phyloP scores from a whole-genome alignment of 2,888 invertebrate species.

The Nomada goodeniana region DNA sequence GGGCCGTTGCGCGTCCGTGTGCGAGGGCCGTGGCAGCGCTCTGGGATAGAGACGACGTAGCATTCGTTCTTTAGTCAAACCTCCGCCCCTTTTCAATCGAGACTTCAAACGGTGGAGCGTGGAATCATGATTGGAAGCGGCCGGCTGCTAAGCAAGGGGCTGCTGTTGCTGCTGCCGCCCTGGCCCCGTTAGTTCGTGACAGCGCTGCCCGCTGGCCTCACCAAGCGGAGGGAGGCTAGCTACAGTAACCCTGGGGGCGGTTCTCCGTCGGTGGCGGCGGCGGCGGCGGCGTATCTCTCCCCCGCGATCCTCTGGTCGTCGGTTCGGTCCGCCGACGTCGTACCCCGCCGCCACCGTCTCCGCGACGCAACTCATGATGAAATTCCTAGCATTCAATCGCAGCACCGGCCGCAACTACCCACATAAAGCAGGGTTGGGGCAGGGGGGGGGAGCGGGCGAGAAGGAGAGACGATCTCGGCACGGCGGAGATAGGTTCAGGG shows the following conservation, averaged over 20 bases:
- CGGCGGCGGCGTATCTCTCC: conserved; percentile 36
- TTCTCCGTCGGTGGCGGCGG: conserved; percentile 68
- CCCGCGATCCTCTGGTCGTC: conserved; percentile 72
- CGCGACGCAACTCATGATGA: conserved; percentile 85
- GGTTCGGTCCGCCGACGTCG: conserved; percentile 62
- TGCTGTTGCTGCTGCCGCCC: conserved; percentile 61
- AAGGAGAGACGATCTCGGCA: conserved; percentile 24
- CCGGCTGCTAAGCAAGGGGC: conserved; percentile 83
- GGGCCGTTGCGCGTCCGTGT: conserved; percentile 26
- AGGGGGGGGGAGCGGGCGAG: conserved; percentile 13
- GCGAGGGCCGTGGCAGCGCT: conserved; percentile 35
- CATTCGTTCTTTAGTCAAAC: conserved; percentile 84
- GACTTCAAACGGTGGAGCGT: conserved; percentile 84
- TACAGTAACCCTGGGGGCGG: conserved; percentile 82
- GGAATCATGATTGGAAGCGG: conserved; percentile 84
- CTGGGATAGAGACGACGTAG: conserved; percentile 76
- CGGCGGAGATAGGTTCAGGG: conserved; percentile 15
- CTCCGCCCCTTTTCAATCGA: conserved; percentile 84
- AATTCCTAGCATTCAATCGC: conserved; percentile 84
- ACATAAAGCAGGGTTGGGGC: conserved; percentile 56
- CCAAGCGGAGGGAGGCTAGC: conserved; percentile 65
- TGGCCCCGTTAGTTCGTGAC: conserved; percentile 78
- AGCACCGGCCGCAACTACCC: conserved; percentile 80
- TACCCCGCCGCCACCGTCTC: conserved; percentile 75
- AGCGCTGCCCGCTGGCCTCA: conserved; percentile 71